A percentile compares a stretch with the other conserved stretches of the same genome.
Evolutionary conservation across 2,888 invertebrate genomes (phyloP).

Genomic region (Rhagophthalmus giganteus): DNA sequence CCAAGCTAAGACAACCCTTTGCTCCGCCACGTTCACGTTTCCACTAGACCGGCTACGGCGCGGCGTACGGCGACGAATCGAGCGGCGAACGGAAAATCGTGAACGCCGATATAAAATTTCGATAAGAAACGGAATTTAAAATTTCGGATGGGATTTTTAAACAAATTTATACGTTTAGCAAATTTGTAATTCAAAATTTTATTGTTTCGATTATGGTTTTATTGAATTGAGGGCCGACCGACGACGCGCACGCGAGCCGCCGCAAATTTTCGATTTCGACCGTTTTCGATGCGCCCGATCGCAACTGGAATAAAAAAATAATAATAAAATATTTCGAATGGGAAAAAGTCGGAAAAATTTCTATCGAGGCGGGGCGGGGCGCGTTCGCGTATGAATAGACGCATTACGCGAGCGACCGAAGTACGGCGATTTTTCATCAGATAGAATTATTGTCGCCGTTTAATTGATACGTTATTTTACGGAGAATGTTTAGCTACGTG

Average conservation of each 20-base stretch:
- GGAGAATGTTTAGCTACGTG: too few species aligned
- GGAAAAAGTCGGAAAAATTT: too few species aligned
- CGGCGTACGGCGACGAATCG: background rate
- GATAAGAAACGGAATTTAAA: slow-evolving; percentile 52
- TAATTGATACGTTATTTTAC: too few species aligned
- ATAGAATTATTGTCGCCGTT: too few species aligned
- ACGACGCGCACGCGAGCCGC: slow-evolving; percentile 40
- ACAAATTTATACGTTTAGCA: slow-evolving; percentile 50
- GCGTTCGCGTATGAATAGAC: too few species aligned
- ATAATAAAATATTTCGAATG: too few species aligned
- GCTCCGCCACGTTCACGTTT: slow-evolving; percentile 17
- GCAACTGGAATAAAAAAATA: too few species aligned
- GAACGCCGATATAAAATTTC: slow-evolving; percentile 48
- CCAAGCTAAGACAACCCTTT: slow-evolving; percentile 40
- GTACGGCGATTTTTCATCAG: too few species aligned
- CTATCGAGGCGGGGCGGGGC: too few species aligned
- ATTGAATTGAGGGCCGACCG: slow-evolving; percentile 39
- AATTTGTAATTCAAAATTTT: slow-evolving; percentile 56
- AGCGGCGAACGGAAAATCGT: slow-evolving; percentile 32
- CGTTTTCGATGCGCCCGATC: too few species aligned
- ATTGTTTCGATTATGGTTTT: slow-evolving; percentile 53
- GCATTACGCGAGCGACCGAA: too few species aligned
- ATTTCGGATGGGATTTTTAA: slow-evolving; percentile 52
- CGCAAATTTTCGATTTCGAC: too few species aligned
- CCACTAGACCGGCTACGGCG: slow-evolving; percentile 5